phyloP scores from a whole-genome alignment of 2,113 vertebrate species.

The rat (Rattus norvegicus) region DNA sequence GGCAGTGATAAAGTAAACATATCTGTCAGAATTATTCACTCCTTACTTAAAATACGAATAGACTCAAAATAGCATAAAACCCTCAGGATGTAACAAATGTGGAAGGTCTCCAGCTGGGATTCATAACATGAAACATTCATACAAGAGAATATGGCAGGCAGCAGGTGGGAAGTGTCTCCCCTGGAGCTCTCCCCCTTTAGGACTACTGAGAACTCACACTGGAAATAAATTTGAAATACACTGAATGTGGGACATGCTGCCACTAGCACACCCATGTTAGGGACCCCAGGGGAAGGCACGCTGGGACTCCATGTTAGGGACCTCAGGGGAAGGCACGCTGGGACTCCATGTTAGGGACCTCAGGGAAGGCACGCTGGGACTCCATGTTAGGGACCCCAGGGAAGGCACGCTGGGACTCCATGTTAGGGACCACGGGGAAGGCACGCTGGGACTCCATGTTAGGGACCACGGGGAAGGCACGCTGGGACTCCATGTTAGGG shows the following conservation, averaged over 20 bases:
- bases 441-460: too few species aligned
- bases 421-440: too few species aligned
- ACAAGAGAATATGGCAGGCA: slow-evolving; percentile 72
- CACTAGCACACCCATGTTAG: slow-evolving; percentile 72
- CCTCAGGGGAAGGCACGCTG: too few species aligned
- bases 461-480: too few species aligned
- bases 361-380: too few species aligned
- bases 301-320: too few species aligned
- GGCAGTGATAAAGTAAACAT: slow-evolving; percentile 72
- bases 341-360: too few species aligned
- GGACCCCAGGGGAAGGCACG: neutral
- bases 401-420: too few species aligned
- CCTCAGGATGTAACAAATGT: slow-evolving; percentile 73
- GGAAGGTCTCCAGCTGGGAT: slow-evolving; percentile 76
- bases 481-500: too few species aligned
- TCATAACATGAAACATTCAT: slow-evolving; percentile 72
- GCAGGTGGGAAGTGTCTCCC: slow-evolving; percentile 69
- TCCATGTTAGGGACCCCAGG: too few species aligned
- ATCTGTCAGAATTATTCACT: slow-evolving; percentile 66
- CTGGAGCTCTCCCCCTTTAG: slow-evolving; percentile 66
- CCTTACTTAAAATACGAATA: slow-evolving; percentile 45
- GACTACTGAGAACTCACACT: slow-evolving; percentile 76
- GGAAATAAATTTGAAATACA: slow-evolving; percentile 74
- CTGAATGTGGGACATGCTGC: slow-evolving; percentile 72
- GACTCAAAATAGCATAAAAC: slow-evolving; percentile 73